phyloP scores from a whole-genome alignment of 1,140 invertebrate genomes.

The Pseudobourletiella spinata region DNA sequence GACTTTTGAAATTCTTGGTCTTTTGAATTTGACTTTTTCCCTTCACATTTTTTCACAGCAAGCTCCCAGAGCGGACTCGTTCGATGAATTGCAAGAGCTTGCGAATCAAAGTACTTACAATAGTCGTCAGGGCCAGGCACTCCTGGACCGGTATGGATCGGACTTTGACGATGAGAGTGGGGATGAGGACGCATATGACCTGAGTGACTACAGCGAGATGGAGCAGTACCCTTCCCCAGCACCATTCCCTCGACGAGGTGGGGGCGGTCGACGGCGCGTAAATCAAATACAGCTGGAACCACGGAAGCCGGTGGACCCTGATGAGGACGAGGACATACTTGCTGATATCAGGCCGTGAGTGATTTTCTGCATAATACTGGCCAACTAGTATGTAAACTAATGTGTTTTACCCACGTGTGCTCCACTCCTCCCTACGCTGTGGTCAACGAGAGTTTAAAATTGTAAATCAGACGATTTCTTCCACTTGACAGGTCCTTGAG shows the following conservation, averaged over 20 bases:
- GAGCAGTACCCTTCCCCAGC: background rate
- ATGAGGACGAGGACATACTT: conserved; percentile 3
- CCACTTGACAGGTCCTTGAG: too few species aligned
- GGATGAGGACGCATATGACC: too few species aligned
- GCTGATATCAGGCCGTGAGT: conserved; percentile 1
- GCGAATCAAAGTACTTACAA: background rate
- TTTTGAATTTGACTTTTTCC: background rate
- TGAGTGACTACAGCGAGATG: conserved; percentile 7
- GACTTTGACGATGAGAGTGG: conserved; percentile 6
- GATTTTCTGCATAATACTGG: too few species aligned
- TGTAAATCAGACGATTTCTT: too few species aligned
- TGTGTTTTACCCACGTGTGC: too few species aligned
- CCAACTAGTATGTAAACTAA: too few species aligned
- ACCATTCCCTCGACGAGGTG: background rate
- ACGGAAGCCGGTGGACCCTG: background rate
- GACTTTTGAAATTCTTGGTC: background rate
- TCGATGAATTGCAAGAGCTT: background rate
- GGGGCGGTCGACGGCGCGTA: background rate
- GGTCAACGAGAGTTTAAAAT: too few species aligned
- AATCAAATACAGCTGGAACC: background rate
- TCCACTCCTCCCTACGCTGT: too few species aligned
- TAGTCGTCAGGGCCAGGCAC: background rate
- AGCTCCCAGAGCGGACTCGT: background rate
- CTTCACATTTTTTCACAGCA: background rate
- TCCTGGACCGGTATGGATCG: background rate